These are phyloP conservation scores for Corythornis madagascariensis DNA, from an alignment of 2,113 vertebrate species.

Conservation along the genomic window DNA sequence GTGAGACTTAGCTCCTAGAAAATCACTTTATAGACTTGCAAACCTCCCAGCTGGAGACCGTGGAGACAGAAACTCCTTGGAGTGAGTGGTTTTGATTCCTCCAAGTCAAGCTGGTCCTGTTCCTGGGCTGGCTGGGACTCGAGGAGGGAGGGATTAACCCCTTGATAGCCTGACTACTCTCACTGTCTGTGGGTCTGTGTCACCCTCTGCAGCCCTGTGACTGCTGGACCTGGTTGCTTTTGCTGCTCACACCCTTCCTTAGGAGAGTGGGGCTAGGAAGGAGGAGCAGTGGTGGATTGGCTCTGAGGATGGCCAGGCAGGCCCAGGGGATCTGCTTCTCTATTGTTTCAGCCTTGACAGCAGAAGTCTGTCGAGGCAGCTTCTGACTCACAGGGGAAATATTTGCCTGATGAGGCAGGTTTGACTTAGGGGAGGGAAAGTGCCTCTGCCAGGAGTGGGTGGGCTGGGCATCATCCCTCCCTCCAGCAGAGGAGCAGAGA, in stretches of 20 bases:
- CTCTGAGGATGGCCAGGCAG: not conserved
- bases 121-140: fast-evolving
- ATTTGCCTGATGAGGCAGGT: not conserved
- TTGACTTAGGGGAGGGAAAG: fast-evolving
- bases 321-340: fast-evolving
- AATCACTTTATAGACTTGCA: not conserved
- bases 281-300: not conserved
- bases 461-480: fast-evolving
- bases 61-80: fast-evolving
- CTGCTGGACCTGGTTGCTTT: fast-evolving
- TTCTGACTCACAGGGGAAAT: slow-evolving; percentile 3
- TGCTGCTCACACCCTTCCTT: not conserved
- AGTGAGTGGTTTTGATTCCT: not conserved
- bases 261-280: not conserved
- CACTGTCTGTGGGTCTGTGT: fast-evolving
- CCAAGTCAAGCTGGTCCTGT: fast-evolving
- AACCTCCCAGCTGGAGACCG: not conserved
- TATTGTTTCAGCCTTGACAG: not conserved
- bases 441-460: not conserved
- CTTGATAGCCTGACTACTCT: fast-evolving
- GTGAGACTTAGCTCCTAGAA: not conserved
- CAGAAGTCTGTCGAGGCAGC: not conserved
- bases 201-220: not conserved
- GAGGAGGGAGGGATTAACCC: not conserved
- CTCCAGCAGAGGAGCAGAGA: not conserved